phyloP scores from a whole-genome alignment of 2,113 vertebrate species.

The Sprattus sprattus region DNA sequence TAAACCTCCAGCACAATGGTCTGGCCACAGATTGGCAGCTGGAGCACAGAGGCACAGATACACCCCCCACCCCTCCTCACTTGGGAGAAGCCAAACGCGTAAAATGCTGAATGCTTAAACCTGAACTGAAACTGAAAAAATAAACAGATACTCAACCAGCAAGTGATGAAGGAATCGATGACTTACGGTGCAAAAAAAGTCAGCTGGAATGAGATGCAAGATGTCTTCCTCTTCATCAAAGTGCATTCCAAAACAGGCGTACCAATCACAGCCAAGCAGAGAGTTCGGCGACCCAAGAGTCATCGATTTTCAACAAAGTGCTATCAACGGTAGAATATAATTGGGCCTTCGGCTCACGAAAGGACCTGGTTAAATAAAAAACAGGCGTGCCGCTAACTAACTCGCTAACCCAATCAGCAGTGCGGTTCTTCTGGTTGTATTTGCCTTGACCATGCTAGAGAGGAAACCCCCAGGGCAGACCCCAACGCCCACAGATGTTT shows the following conservation, averaged over 20 bases:
- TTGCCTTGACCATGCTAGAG: background rate
- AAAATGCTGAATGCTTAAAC: background rate
- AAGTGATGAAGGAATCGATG: background rate
- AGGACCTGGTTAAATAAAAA: background rate
- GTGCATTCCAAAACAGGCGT: background rate
- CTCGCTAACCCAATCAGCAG: slow-evolving; percentile 28
- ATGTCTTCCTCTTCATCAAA: background rate
- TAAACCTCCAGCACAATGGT: background rate
- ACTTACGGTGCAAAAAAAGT: background rate
- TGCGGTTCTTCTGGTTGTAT: background rate
- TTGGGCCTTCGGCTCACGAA: background rate
- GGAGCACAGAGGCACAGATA: background rate
- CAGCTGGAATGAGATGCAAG: background rate
- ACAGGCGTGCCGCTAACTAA: background rate
- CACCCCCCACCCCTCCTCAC: background rate
- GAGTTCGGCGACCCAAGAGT: background rate
- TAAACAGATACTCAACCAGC: background rate
- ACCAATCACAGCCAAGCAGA: background rate
- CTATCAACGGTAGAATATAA: background rate
- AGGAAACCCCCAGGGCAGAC: slow-evolving; percentile 54
- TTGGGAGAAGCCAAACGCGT: background rate
- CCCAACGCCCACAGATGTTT: slow-evolving; percentile 43
- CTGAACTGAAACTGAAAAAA: background rate
- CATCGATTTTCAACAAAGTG: background rate
- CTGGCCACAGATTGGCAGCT: background rate